Conservation (phyloP, 2,113 vertebrate genomes). For the Channa argus region DNA sequence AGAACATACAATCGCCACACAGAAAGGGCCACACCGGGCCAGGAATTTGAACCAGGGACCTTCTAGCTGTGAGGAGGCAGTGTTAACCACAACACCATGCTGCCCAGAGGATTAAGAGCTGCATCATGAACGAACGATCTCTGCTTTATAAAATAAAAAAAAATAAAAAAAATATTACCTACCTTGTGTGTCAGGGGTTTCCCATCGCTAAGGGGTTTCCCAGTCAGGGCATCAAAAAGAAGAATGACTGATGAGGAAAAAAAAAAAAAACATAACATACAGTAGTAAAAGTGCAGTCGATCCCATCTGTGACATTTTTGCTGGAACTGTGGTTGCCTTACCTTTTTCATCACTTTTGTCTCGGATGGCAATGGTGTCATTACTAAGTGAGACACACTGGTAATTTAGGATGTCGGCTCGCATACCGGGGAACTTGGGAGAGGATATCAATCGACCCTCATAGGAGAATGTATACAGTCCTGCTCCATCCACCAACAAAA, state of each 20-base stretch:
- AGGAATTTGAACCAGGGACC: too few relatives aligned
- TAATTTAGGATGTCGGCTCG: constrained; percentile 91
- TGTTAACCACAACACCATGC: too few relatives aligned
- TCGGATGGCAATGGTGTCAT: constrained; percentile 91
- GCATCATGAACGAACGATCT: background rate
- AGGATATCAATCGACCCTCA: constrained; percentile 92
- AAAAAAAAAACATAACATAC: constrained; percentile 2
- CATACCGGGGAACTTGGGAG: constrained; percentile 92
- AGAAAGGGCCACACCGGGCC: too few relatives aligned
- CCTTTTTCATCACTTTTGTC: constrained; percentile 94
- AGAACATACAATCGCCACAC: too few relatives aligned
- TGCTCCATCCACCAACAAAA: constrained; percentile 93
- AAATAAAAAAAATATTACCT: too few relatives aligned
- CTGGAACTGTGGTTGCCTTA: constrained; percentile 48
- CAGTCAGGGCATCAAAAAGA: constrained; percentile 92
- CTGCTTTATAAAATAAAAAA: background rate
- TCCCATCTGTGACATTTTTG: background rate
- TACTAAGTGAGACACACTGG: constrained; percentile 91
- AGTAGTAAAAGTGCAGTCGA: background rate
- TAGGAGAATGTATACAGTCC: constrained; percentile 94
- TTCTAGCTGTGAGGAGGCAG: too few relatives aligned
- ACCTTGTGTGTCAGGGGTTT: constrained; percentile 94
- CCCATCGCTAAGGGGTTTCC: constrained; percentile 92
- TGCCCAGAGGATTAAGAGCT: too few relatives aligned
- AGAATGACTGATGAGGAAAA: constrained; percentile 86